Conservation (phyloP, 2,113 vertebrate species). For the Uria lomvia region DNA sequence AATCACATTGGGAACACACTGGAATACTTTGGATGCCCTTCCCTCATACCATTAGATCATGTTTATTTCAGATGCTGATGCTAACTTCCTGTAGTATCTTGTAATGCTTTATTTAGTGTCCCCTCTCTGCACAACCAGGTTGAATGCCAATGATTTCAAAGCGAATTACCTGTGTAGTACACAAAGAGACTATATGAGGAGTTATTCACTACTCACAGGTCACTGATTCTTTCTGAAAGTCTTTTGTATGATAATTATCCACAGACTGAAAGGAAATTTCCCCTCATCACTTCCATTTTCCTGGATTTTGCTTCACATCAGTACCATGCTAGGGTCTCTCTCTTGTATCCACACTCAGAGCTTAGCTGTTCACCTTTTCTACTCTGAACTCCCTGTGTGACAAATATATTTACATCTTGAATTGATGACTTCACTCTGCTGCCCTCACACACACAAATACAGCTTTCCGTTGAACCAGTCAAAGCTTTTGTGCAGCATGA, state of each 20-base stretch:
- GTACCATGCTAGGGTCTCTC: neutral
- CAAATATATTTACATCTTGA: neutral
- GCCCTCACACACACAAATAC: neutral
- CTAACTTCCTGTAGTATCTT: neutral
- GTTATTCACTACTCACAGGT: neutral
- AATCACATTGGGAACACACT: neutral
- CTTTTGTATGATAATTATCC: neutral
- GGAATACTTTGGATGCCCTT: neutral
- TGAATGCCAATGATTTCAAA: neutral
- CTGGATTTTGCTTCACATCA: neutral
- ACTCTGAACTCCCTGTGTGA: neutral
- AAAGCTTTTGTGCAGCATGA: neutral
- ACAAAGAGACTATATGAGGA: neutral
- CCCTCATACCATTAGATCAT: neutral
- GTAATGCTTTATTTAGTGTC: neutral
- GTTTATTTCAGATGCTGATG: neutral
- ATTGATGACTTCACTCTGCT: neutral
- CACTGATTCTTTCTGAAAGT: neutral
- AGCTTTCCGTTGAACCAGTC: neutral
- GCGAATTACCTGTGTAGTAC: neutral
- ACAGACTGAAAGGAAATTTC: neutral
- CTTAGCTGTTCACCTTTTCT: neutral
- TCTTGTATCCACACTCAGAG: neutral
- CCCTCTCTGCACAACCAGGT: neutral
- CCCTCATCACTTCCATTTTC: neutral